Base-by-base conservation (phyloP, 2,888 invertebrate genomes). In the Habroteleia sp. region DNA sequence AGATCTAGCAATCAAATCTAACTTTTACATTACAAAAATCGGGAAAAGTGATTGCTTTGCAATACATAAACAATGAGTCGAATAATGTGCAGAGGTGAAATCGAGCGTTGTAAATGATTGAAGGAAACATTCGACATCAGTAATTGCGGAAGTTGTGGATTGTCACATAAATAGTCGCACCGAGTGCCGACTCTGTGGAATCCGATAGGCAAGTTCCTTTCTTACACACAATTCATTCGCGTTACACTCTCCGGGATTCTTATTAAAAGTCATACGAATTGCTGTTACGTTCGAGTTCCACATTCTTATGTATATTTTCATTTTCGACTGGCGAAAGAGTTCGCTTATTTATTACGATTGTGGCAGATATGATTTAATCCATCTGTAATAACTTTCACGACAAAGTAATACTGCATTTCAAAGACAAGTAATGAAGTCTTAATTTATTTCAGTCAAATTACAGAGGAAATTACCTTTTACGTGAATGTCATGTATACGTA, bases 71-170 rank as follows among this genome's bases (percentile, higher is more conserved):
- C 46, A 66, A 48, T 46, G 44, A 66, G 25, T 39, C 48, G 56
- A 46, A 66, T 66, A 48, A 66, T 17, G 46, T 48, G 20, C 25
- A 35, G 16, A 23, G 66, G 66, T 66, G 66, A 66, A 66, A 56
- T 66, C 66, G 66, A 56, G 56, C 66, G 56, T 66, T 48, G 25
- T 39, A 56, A 66, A 66, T 56, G 56, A 66, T 66, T 46, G 50
- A 68, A 68, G 68, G 48, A 69, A 69, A 46, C 44, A 29, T 42
- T 60, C 10, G 48, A 39, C 48, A 27, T 25, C 37, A 6, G 29
- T 58, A 69, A 69, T 69, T 58, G 60, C 69, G 69, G 60, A 69
- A 69, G 69, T 60, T n/a, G 29, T 17, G 50, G 35, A 23, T 25
- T 33, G 41, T 37, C 39, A 39, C 16, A 68, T 68, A 68, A 56